Conservation (phyloP, 92 coral and sea anemone genomes). For the Blastomussa wellsi region DNA sequence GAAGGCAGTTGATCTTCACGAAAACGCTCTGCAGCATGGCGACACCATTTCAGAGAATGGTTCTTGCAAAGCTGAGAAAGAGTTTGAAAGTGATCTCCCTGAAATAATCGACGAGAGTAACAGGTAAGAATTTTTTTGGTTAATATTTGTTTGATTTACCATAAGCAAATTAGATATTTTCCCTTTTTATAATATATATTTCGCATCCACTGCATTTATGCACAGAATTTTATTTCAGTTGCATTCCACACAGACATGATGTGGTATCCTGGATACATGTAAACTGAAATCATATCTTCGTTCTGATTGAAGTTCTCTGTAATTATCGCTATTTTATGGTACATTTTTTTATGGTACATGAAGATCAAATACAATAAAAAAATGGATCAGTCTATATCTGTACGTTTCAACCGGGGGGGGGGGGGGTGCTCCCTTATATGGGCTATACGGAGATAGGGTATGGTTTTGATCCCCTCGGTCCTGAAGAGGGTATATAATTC, state of each 20-base stretch:
- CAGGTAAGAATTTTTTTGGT: conserved; percentile 43
- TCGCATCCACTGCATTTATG: background rate
- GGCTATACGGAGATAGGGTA: too few relatives aligned
- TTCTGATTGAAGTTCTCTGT: background rate
- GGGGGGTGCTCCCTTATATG: too few relatives aligned
- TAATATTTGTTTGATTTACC: background rate
- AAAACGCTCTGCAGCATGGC: background rate
- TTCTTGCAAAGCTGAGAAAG: conserved; percentile 7
- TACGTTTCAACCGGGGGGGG: too few relatives aligned
- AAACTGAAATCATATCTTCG: background rate
- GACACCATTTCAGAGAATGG: background rate
- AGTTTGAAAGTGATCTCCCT: conserved; percentile 41
- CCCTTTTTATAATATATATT: background rate
- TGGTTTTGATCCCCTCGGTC: too few relatives aligned
- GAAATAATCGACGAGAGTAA: conserved; percentile 73
- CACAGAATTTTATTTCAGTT: background rate
- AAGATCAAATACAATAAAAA: background rate
- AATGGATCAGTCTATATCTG: background rate
- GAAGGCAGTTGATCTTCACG: conserved; percentile 8
- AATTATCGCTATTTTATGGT: background rate
- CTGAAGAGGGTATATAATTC: too few relatives aligned
- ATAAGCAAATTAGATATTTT: background rate
- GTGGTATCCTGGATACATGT: conserved; percentile 16
- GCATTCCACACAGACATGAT: conserved; percentile 6
- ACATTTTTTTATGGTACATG: background rate